These are phyloP conservation scores for Probosciger aterrimus DNA, from an alignment of 2,113 vertebrate genomes.

Conservation along the genomic window DNA sequence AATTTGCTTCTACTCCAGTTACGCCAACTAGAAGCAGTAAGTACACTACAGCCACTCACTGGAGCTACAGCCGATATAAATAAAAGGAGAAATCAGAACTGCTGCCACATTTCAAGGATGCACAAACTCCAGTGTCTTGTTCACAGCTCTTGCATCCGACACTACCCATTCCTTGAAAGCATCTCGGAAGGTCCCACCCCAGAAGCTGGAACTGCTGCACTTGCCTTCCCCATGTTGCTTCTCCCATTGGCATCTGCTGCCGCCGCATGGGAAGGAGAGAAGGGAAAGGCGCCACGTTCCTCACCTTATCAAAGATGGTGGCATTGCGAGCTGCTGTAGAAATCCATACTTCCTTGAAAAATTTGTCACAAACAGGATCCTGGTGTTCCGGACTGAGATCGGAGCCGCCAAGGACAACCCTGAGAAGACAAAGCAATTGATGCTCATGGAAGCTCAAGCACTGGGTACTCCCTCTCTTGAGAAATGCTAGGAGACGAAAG, in stretches of 20 bases:
- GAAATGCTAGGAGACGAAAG: not conserved
- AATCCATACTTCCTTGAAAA: slow-evolving; percentile 98
- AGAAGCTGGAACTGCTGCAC: not conserved
- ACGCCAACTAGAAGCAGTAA: not conserved
- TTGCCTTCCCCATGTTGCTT: not conserved
- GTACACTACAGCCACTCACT: accelerated
- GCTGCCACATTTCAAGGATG: not conserved
- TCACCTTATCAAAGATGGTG: slow-evolving; percentile 91
- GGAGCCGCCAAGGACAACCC: slow-evolving; percentile 83
- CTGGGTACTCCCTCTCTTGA: not conserved
- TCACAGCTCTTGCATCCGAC: not conserved
- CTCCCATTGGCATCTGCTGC: not conserved
- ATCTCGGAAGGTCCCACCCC: not conserved
- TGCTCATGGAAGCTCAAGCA: not conserved
- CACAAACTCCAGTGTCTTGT: not conserved
- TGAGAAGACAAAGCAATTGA: slow-evolving; percentile 43
- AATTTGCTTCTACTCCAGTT: not conserved
- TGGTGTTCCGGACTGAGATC: slow-evolving; percentile 81
- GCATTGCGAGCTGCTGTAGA: slow-evolving; percentile 87
- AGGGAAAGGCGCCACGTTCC: not conserved
- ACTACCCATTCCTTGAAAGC: not conserved
- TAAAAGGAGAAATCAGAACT: not conserved
- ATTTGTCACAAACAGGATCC: slow-evolving; percentile 91
- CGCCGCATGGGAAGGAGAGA: accelerated
- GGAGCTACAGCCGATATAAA: not conserved